Base-by-base conservation (phyloP, 1,140 invertebrate genomes). In the Anoplolepis gracilipes region DNA sequence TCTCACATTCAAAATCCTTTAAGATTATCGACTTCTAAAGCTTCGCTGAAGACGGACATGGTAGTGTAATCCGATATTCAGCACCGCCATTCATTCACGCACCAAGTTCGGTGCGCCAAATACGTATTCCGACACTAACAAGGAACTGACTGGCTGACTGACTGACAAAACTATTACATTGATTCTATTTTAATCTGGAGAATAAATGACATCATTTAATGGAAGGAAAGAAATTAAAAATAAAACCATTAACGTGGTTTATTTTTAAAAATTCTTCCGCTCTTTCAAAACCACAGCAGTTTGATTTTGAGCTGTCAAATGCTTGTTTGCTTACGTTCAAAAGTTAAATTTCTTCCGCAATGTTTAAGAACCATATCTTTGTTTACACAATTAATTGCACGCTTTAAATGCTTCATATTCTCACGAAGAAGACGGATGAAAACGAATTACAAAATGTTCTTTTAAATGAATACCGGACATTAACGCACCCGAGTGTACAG, bases 31-130 rank as follows among this genome's bases (percentile, higher is more conserved):
- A 55, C 64, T 79, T 70, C 55, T 49, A 16, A 53, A 79, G 64
- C 8, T 11, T 10, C 30, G 16, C 64, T 46, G 46, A 70, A 69
- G 46, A 69, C 61, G 19, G 13, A 19, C 30, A 16, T 42, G 0
- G 39, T n/a, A n/a, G 11, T 55, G 64, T 79, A 79, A 79, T 57
- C 64, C 64, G 64, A 79, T 69, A 79, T 79, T 79, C 64, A 28
- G 53, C 46, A n/a, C 10, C 22, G 30, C 33, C 64, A 69, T 79
- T 79, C 76, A 79, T 79, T 25, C 76, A 22, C 76, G 61, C 62
- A 62, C 10, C 36, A 49, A 33, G 39, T 39, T 75, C 53, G 72
- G 53, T 22, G 30, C 30, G 70, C 49, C 70, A 7, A 10, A 39
- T 3, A 19, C 4, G 19, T 64, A 28, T 46, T 46, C 25, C 1